Evolutionary conservation across 2,797 vertebrate genomes (phyloP), one percentile per base, ranked within the genome.

Genomic region (Sebastes wilsoni): DNA sequence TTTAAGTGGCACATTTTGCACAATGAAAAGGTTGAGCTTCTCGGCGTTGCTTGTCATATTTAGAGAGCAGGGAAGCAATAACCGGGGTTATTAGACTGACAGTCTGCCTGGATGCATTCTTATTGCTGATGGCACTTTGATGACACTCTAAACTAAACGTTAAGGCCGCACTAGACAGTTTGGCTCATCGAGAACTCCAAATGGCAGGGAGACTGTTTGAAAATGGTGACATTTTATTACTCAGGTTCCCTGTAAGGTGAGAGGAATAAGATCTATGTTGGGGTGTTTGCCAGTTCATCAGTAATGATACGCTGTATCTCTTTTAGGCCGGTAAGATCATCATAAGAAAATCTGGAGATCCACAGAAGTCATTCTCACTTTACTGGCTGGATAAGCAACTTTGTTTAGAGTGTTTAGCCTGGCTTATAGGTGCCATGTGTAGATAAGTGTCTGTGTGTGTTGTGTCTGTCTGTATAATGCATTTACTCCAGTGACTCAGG

Each of bases 1-100:
- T 89, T 89, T 82, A 89, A 92, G 87, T 87, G 83, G 79, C 83
- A 56, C 79, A 79, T 88, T 86, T 75, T 84, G 81, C 87, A 85
- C 84, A 79, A 87, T 85, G 81, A 88, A 91, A 84, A 87, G 91
- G 90, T 88, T 83, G 82, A 81, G 79, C 77, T 72, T 76, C 79
- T 82, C 72, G 14, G 62, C 38, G 25, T 75, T 69, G 73, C 81
- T 85, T 82, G 88, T 89, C 85, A 81, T 87, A 88, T 90, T 89
- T 85, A 83, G 83, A 69, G 72, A 84, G 83, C 82, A 78, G 70
- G 55, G 75, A 87, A 81, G 90, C 87, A 87, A 86, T 87, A 81
- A 85, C 55, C 18, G 42, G 22, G 62, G 75, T 92, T 90, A 89
- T 91, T 92, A 83, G 36, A 75, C 72, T 72, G 75, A 87, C 84